Conservation (phyloP, 2,113 vertebrate genomes). For the Melanerpes aurifrons region DNA sequence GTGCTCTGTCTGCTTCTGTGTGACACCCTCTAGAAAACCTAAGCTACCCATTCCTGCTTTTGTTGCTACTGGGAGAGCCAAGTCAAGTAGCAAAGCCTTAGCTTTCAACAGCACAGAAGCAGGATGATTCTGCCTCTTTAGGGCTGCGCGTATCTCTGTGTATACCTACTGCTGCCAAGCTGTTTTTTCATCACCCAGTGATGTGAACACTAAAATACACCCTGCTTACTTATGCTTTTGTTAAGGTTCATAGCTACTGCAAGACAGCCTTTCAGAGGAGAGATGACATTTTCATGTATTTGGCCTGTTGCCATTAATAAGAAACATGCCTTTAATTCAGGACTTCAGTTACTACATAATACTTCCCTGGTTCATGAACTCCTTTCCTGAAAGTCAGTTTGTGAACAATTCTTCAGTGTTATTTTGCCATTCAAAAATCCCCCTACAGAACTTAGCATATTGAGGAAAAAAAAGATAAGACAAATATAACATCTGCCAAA, state of each 20-base stretch:
- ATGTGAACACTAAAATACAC: background rate
- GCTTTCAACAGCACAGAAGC: background rate
- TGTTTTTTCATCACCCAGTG: background rate
- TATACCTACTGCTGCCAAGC: background rate
- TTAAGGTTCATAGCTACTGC: background rate
- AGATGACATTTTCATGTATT: background rate
- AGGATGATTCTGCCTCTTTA: background rate
- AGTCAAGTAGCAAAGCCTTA: background rate
- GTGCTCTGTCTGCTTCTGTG: background rate
- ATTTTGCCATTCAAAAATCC: background rate
- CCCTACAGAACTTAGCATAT: background rate
- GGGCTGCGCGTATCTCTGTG: rapidly evolving
- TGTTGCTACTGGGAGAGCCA: background rate
- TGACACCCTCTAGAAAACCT: background rate
- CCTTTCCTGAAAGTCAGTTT: background rate
- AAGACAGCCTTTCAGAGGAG: background rate
- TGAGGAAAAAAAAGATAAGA: conserved; percentile 24
- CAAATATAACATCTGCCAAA: background rate
- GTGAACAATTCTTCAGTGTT: background rate
- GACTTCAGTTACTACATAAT: background rate
- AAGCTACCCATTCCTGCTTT: background rate
- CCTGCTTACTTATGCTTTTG: background rate
- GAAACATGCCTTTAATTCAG: background rate
- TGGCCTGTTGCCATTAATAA: background rate
- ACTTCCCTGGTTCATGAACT: background rate